A percentile compares a stretch with the other conserved stretches of the same genome.
Conservation (phyloP, 2,797 vertebrate genomes). For the Vultur gryphus region DNA sequence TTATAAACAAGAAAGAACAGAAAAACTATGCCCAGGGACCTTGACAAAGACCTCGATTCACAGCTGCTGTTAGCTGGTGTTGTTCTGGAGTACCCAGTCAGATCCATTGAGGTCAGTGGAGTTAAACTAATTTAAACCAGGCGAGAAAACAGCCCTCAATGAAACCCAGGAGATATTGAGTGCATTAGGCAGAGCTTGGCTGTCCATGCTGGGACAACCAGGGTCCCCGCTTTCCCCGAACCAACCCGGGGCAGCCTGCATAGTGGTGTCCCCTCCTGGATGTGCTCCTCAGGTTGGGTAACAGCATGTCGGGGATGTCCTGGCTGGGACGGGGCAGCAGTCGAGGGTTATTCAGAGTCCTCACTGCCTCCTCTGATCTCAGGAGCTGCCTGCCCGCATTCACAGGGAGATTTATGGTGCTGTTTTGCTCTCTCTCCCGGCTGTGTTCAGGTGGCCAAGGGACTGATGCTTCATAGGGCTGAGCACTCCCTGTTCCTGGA, state of each 20-base stretch:
- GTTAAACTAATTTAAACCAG: background rate
- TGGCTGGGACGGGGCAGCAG: background rate
- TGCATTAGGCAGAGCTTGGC: background rate
- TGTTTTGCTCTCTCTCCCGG: background rate
- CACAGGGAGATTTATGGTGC: background rate
- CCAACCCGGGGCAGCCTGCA: background rate
- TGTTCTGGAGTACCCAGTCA: background rate
- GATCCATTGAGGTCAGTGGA: background rate
- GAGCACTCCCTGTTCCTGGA: background rate
- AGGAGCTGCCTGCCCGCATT: background rate
- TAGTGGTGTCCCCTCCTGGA: background rate
- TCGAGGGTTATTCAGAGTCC: background rate
- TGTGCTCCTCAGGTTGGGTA: background rate
- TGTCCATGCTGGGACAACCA: background rate
- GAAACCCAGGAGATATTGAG: background rate
- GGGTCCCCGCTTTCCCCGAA: accelerated
- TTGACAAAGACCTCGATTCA: background rate
- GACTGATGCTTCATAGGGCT: background rate
- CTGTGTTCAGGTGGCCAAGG: background rate
- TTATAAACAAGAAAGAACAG: background rate
- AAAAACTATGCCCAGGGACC: background rate
- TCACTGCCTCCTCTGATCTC: background rate
- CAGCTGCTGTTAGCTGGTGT: background rate
- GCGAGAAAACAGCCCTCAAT: background rate
- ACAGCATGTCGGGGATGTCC: background rate